These are phyloP conservation scores for Bucorvus abyssinicus DNA, from an alignment of 2,797 vertebrate genomes.

Conservation along the genomic window DNA sequence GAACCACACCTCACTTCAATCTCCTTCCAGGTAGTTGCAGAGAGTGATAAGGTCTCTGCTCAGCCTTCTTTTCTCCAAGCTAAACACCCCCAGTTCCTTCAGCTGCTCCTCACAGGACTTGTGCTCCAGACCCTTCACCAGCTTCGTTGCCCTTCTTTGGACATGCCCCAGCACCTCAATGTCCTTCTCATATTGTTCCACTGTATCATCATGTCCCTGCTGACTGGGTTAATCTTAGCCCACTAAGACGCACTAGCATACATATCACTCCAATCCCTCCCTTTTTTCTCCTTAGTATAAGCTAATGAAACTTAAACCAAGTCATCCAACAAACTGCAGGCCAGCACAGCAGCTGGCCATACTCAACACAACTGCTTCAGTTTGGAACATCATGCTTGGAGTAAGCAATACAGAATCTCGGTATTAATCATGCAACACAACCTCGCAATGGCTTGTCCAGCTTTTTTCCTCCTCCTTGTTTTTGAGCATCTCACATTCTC, in stretches of 20 bases:
- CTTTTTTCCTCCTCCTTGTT: neutral
- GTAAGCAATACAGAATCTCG: neutral
- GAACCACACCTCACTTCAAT: too few species aligned
- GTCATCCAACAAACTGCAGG: neutral
- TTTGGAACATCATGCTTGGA: neutral
- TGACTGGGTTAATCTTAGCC: neutral
- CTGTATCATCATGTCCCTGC: neutral
- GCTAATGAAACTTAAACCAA: neutral
- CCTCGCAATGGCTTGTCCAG: neutral
- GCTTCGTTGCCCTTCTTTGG: too few species aligned
- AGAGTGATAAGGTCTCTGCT: too few species aligned
- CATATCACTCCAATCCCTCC: neutral
- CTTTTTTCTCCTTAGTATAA: neutral
- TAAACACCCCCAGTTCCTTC: too few species aligned
- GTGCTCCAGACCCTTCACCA: too few species aligned
- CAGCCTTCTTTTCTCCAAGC: too few species aligned
- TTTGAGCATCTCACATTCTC: neutral
- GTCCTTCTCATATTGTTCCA: too few species aligned
- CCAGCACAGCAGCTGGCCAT: conserved; percentile 1
- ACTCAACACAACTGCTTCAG: neutral
- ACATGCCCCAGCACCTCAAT: too few species aligned
- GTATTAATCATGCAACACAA: neutral
- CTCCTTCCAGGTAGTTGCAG: too few species aligned
- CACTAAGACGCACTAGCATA: neutral
- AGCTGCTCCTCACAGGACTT: too few species aligned